phyloP scores from a whole-genome alignment of 2,113 vertebrate genomes.

The Bubo scandiacus region DNA sequence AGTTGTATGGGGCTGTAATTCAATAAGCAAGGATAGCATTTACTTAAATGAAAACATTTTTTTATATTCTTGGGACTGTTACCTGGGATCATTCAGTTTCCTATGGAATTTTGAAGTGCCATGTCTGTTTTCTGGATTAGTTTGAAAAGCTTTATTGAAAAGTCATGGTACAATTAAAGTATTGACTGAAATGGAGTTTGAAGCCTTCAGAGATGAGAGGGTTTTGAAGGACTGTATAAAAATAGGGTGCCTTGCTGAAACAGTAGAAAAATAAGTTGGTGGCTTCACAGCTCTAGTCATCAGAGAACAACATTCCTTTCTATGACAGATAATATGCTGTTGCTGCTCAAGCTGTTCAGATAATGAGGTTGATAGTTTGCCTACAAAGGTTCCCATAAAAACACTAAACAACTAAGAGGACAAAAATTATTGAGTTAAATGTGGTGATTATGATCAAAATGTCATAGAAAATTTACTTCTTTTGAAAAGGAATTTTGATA shows the following conservation, averaged over 20 bases:
- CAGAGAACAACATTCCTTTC: neutral
- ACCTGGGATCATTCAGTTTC: neutral
- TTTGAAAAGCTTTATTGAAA: neutral
- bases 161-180: neutral
- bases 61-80: neutral
- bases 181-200: neutral
- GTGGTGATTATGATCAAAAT: neutral
- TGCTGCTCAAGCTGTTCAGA: neutral
- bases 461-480: neutral
- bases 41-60: neutral
- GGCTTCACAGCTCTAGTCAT: neutral
- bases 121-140: neutral
- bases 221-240: neutral
- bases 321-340: neutral
- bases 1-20: neutral
- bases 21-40: neutral
- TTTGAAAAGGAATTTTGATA: neutral
- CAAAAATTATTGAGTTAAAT: neutral
- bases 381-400: neutral
- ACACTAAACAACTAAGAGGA: neutral
- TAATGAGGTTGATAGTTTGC: neutral
- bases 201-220: neutral
- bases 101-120: neutral
- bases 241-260: neutral
- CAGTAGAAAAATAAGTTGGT: neutral